Evolutionary conservation across 2,113 vertebrate genomes (phyloP).

Genomic region (Oplegnathus fasciatus): DNA sequence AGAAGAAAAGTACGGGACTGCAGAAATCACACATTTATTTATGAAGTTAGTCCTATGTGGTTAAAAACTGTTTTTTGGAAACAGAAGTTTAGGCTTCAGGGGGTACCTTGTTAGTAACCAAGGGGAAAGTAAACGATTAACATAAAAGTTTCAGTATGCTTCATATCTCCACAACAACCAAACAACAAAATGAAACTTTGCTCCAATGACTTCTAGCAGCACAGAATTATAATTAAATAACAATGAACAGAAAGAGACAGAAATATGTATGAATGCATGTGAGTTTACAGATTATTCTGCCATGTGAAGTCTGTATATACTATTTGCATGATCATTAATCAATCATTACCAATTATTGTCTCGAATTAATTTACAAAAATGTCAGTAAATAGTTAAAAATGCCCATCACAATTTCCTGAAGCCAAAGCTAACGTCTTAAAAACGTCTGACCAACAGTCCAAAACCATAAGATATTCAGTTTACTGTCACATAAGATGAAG

Average conservation of each 20-base stretch:
- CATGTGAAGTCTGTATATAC: not conserved
- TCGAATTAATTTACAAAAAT: not conserved
- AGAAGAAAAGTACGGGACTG: no score
- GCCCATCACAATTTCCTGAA: not conserved
- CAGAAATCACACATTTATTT: not conserved
- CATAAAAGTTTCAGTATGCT: not conserved
- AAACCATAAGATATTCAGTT: not conserved
- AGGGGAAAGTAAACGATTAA: not conserved
- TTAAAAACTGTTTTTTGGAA: not conserved
- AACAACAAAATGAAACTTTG: not conserved
- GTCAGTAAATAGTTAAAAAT: no score
- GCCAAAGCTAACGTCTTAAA: not conserved
- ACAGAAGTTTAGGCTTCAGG: not conserved
- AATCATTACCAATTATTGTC: not conserved
- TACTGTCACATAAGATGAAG: not conserved
- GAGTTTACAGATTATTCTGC: not conserved
- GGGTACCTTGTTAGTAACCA: not conserved
- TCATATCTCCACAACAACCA: slow-evolving; percentile 17
- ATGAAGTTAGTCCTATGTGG: not conserved
- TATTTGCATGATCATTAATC: not conserved
- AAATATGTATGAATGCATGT: not conserved
- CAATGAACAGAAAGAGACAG: not conserved
- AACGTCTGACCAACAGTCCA: not conserved
- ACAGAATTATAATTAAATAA: not conserved
- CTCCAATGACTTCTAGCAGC: not conserved